These are phyloP conservation scores for Bucco capensis DNA, from an alignment of 2,113 vertebrate species.

Conservation along the genomic window DNA sequence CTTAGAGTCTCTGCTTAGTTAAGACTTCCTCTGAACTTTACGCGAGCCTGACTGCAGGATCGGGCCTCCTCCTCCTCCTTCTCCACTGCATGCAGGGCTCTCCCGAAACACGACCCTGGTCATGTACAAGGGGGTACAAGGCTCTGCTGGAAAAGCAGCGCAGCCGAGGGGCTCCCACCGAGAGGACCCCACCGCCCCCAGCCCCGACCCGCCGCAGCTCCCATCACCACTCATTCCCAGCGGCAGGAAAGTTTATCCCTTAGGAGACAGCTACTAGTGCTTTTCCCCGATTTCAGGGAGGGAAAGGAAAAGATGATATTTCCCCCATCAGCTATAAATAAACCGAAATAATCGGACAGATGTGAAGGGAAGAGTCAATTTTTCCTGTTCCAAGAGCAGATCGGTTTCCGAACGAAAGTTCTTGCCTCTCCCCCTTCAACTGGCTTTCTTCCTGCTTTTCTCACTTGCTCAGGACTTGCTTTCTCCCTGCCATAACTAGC, in stretches of 20 bases:
- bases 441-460: not conserved
- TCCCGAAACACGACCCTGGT: not conserved
- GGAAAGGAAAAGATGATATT: not conserved
- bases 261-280: not conserved
- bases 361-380: not conserved
- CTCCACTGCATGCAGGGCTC: not conserved
- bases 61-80: not conserved
- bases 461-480: not conserved
- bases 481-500: not conserved
- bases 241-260: not conserved
- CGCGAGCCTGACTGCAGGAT: not conserved
- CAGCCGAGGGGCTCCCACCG: not conserved
- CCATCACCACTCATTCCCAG: not conserved
- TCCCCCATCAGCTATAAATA: conserved; percentile 16
- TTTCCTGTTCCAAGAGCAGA: conserved; percentile 3
- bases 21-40: not conserved
- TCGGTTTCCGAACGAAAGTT: conserved; percentile 2
- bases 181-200: not conserved
- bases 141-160: accelerated
- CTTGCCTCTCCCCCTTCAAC: not conserved
- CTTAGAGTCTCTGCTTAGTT: not conserved
- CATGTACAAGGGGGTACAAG: too few species aligned
- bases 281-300: not conserved
- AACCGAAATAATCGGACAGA: not conserved
- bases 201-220: not conserved